phyloP scores from a whole-genome alignment of 2,113 vertebrate genomes.

The Neogobius melanostomus region DNA sequence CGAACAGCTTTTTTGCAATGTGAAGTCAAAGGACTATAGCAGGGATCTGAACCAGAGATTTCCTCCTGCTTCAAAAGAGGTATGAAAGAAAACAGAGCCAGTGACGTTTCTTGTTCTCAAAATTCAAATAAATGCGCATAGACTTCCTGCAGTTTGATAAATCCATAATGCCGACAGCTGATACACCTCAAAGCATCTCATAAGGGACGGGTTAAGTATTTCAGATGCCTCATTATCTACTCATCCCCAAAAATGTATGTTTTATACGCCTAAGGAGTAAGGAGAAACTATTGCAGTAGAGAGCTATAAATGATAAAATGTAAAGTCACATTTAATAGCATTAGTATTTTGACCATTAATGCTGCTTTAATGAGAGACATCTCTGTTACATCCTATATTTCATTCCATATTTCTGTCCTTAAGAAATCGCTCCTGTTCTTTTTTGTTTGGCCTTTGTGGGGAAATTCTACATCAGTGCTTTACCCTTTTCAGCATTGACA shows the following conservation, averaged over 20 bases:
- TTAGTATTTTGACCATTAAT: neutral
- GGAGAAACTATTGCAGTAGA: neutral
- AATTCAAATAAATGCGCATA: neutral
- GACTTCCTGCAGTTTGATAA: neutral
- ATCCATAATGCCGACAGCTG: neutral
- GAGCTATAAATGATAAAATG: neutral
- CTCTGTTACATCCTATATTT: neutral
- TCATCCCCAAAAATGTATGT: neutral
- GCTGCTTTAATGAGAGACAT: neutral
- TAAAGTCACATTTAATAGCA: neutral
- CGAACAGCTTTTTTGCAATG: neutral
- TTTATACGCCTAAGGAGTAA: neutral
- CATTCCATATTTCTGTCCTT: neutral
- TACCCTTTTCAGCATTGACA: too few species aligned
- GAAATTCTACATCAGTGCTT: too few species aligned
- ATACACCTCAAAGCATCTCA: neutral
- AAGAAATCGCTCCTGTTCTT: neutral
- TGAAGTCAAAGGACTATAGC: neutral
- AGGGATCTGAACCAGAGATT: neutral
- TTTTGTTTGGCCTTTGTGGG: slow-evolving; percentile 27
- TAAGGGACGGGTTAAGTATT: neutral
- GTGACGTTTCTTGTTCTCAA: neutral
- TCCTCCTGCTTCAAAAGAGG: neutral
- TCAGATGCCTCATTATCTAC: neutral
- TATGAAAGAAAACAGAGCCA: too few species aligned